Conservation (phyloP, 1,140 invertebrate genomes). For the Ceratoteleas bidentatus region DNA sequence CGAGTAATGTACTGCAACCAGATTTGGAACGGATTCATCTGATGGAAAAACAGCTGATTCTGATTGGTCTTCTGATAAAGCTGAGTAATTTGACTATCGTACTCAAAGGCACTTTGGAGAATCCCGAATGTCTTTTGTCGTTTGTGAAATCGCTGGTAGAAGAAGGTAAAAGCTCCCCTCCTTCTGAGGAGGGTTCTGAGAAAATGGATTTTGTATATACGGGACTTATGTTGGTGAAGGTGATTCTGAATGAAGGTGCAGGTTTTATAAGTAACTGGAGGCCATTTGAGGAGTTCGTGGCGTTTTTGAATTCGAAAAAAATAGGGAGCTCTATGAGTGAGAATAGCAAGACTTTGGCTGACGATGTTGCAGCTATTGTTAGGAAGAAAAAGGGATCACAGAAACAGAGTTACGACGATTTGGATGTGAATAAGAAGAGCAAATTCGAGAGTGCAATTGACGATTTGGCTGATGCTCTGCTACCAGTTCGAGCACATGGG, state of each 20-base stretch:
- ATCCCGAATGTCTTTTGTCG: slow-evolving; percentile 73
- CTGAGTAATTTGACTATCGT: slow-evolving; percentile 72
- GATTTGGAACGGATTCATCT: slow-evolving; percentile 60
- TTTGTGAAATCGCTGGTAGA: slow-evolving; percentile 73
- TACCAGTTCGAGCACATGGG: slow-evolving; percentile 91
- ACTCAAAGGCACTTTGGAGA: slow-evolving; percentile 73
- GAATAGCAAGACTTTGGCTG: slow-evolving; percentile 69
- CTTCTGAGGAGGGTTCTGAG: slow-evolving; percentile 16
- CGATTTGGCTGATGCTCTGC: slow-evolving; percentile 86
- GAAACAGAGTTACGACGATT: slow-evolving; percentile 69
- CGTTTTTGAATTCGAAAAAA: slow-evolving; percentile 75
- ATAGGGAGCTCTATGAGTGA: slow-evolving; percentile 42
- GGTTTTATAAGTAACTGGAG: slow-evolving; percentile 69
- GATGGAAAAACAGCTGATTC: slow-evolving; percentile 70
- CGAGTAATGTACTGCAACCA: slow-evolving; percentile 60
- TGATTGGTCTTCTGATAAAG: slow-evolving; percentile 73
- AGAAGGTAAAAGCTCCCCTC: slow-evolving; percentile 9
- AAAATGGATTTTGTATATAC: slow-evolving; percentile 75
- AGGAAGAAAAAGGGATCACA: slow-evolving; percentile 76
- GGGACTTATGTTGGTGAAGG: slow-evolving; percentile 78
- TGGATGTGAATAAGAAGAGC: slow-evolving; percentile 73
- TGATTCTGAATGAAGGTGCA: slow-evolving; percentile 71
- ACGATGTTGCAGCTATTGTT: slow-evolving; percentile 78
- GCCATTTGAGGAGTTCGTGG: slow-evolving; percentile 79
- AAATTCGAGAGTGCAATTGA: slow-evolving; percentile 85